Base-by-base conservation (phyloP, 2,797 vertebrate genomes). In the Cichlasoma orientale region DNA sequence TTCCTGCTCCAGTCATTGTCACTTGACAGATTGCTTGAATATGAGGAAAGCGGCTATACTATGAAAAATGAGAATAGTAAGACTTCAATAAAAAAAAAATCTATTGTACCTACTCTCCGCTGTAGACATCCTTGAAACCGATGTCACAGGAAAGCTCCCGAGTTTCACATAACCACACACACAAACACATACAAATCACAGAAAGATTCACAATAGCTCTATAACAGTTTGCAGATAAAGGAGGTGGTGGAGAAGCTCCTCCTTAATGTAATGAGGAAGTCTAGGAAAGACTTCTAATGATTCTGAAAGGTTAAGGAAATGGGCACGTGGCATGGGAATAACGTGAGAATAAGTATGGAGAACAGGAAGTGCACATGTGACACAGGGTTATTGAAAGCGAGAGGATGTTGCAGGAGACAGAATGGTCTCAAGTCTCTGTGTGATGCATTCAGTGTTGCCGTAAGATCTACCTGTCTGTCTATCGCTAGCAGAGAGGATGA, bases 21-120 rank as follows among this genome's bases (percentile, higher is more conserved):
- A 90, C 90, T 92, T 92, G 92, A 93, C 92, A 92, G 90, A 94
- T 92, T 90, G 90, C 85, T 83, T 70, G 90, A 93, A 91, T 90
- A 88, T 85, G 82, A 89, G 83, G 47, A 90, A 82, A 88, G 87
- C 83, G 36, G 88, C 86, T 80, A 83, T 86, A 89, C 53, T 71
- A 90, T 92, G 91, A 93, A 89, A 93, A 93, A 93, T 92, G 90
- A 92, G 90, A 91, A 84, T 72, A 83, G 84, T 80, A 82, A 87
- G 84, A 86, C 79, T 87, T 89, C 82, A 91, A 91, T 84, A 89
- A 61, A 61, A 88, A 90, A 74, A 76, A 84, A 88, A 80, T 85
- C 89, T 72, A 83, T 89, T 89, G 84, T 82, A 87, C 70, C 79
- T 41, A 14, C 54, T 86, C 69, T 80, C 56, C 27, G 77, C 82